A percentile compares a stretch with the other conserved stretches of the same genome.
Conservation (phyloP, 1,140 invertebrate genomes). For the Papilio glaucus region DNA sequence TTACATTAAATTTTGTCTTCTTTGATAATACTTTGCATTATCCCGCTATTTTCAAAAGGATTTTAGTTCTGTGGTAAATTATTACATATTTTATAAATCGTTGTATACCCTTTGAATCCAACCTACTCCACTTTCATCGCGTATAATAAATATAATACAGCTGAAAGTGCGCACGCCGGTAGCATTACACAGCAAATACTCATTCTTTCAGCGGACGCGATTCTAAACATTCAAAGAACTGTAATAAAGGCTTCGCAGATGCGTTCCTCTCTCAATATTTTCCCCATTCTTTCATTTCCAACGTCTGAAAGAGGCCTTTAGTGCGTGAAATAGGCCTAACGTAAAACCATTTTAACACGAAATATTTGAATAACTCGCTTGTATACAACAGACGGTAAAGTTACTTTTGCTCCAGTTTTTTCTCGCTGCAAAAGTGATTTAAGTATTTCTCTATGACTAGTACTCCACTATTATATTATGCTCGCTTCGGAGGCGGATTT, state of each 20-base stretch:
- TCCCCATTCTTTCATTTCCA: slow-evolving; percentile 33
- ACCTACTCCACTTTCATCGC: slow-evolving; percentile 11
- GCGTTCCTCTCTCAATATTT: slow-evolving; percentile 36
- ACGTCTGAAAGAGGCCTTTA: slow-evolving; percentile 32
- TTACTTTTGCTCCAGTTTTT: slow-evolving; percentile 29
- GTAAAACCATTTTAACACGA: slow-evolving; percentile 34
- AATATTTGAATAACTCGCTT: slow-evolving; percentile 32
- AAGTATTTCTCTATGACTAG: slow-evolving; percentile 29
- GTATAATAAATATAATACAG: slow-evolving; percentile 28
- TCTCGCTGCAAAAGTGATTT: slow-evolving; percentile 1
- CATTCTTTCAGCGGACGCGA: slow-evolving; percentile 28
- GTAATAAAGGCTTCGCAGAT: slow-evolving; percentile 31
- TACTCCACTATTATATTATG: neutral
- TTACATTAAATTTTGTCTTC: no score
- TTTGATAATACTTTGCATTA: no score
- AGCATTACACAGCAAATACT: slow-evolving; percentile 24
- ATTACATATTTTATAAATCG: neutral
- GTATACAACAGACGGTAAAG: slow-evolving; percentile 7
- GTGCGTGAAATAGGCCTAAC: slow-evolving; percentile 35
- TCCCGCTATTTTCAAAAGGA: no score
- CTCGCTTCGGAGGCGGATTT: neutral
- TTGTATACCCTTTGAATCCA: neutral
- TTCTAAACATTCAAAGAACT: slow-evolving; percentile 37
- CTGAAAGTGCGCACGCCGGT: slow-evolving; percentile 4
- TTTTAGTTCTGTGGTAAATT: neutral